phyloP scores from a whole-genome alignment of 2,113 vertebrate species.

The Machaerirhynchus nigripectus region DNA sequence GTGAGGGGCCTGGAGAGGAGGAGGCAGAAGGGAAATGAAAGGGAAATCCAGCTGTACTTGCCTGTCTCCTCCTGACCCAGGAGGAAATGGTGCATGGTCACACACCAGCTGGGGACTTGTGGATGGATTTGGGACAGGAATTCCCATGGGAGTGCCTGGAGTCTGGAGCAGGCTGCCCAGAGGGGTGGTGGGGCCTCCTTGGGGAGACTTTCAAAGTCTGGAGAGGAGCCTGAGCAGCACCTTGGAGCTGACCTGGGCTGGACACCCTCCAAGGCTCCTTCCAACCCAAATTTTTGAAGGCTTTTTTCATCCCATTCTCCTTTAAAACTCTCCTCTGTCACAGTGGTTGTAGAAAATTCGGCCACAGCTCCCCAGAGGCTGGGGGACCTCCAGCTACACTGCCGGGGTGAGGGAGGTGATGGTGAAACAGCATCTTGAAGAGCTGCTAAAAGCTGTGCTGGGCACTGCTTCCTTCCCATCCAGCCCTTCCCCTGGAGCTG shows the following conservation, averaged over 20 bases:
- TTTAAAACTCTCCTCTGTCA: background rate
- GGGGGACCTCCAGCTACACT: background rate
- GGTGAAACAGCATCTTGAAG: accelerated
- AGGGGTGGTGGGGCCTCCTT: background rate
- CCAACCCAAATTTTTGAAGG: accelerated
- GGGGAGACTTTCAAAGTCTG: background rate
- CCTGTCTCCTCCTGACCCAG: background rate
- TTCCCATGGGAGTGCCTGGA: background rate
- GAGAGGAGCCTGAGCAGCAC: background rate
- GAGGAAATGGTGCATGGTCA: background rate
- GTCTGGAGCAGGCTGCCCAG: background rate
- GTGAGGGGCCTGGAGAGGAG: background rate
- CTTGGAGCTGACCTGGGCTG: background rate
- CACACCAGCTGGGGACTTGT: background rate
- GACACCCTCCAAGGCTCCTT: background rate
- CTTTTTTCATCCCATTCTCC: background rate
- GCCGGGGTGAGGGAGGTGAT: background rate
- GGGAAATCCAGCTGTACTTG: background rate
- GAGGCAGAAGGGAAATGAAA: background rate
- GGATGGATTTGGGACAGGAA: background rate
- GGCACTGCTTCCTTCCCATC: background rate
- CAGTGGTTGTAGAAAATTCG: background rate
- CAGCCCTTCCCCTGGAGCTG: background rate
- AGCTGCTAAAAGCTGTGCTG: accelerated
- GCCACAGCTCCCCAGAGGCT: background rate